Conservation (phyloP, 2,113 vertebrate species). For the Caloenas nicobarica region DNA sequence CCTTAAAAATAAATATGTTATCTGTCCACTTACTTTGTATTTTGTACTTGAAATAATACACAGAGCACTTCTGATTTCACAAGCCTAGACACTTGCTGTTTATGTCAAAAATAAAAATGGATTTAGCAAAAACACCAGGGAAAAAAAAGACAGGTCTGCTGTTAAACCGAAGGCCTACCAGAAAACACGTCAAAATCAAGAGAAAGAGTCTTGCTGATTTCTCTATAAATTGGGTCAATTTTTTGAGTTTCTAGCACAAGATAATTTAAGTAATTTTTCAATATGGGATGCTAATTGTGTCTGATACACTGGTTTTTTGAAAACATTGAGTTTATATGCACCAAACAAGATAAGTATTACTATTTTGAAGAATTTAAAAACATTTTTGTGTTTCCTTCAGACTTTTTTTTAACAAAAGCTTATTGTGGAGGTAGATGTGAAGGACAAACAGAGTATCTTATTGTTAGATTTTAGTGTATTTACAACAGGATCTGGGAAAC, state of each 20-base stretch:
- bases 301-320: not conserved
- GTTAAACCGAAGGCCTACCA: not conserved
- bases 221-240: rapidly evolving
- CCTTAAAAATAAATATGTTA: not conserved
- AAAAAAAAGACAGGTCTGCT: not conserved
- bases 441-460: not conserved
- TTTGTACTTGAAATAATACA: not conserved
- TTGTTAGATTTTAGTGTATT: not conserved
- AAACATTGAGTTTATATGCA: not conserved
- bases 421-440: not conserved
- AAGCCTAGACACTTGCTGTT: not conserved
- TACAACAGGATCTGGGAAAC: not conserved
- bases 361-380: not conserved
- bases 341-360: not conserved
- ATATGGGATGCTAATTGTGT: not conserved
- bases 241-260: not conserved
- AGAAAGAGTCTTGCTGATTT: not conserved
- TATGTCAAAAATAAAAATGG: not conserved
- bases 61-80: not conserved
- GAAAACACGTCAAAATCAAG: not conserved
- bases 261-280: not conserved
- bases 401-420: not conserved
- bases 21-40: not conserved
- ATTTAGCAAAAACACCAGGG: not conserved
- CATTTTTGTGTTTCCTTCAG: not conserved